phyloP scores from a whole-genome alignment of 2,113 vertebrate genomes.

The Festucalex cinctus region DNA sequence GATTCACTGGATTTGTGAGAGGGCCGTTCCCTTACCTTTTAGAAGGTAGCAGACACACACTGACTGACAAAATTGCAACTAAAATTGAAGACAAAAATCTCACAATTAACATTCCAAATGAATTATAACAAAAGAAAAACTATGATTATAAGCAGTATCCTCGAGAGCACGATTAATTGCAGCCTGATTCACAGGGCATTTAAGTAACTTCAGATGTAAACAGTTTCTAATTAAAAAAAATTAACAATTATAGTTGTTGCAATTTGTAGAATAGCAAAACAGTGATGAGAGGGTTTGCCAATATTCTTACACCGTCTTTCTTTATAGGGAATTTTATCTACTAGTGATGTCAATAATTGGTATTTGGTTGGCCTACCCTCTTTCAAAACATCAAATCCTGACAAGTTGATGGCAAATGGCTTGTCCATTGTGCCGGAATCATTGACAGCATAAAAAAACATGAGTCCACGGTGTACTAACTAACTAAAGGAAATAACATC shows the following conservation, averaged over 20 bases:
- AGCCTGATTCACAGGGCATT: too few species aligned
- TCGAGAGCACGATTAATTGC: background rate
- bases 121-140: background rate
- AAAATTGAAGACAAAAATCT: background rate
- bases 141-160: background rate
- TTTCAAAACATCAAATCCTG: constrained; percentile 62
- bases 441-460: constrained; percentile 55
- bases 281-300: background rate
- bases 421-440: constrained; percentile 54
- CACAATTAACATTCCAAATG: background rate
- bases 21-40: background rate
- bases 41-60: background rate
- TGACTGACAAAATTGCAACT: background rate
- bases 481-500: constrained; percentile 36
- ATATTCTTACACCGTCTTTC: background rate
- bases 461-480: constrained; percentile 20
- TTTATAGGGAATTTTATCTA: too few species aligned
- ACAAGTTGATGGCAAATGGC: constrained; percentile 64
- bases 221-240: too few species aligned
- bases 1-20: background rate
- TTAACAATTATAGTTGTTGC: background rate
- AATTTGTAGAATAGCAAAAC: background rate
- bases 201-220: too few species aligned
- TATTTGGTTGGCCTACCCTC: constrained; percentile 9
- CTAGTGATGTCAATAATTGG: too few species aligned